These are phyloP conservation scores for Lepus timidus DNA, from an alignment of 2,113 vertebrate genomes.

Conservation along the genomic window DNA sequence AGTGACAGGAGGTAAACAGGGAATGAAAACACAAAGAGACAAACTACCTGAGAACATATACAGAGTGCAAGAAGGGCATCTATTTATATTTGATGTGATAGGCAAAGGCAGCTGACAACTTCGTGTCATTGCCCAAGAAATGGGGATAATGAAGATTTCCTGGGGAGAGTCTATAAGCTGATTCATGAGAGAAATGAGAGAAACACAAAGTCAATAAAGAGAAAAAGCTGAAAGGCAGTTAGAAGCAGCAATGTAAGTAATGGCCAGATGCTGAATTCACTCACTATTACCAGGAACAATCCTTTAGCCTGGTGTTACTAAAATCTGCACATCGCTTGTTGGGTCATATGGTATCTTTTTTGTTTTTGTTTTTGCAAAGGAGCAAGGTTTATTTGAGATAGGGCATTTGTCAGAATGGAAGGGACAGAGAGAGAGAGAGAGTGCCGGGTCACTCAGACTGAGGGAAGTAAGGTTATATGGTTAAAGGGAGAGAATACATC, in stretches of 20 bases:
- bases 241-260: not conserved
- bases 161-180: not conserved
- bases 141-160: not conserved
- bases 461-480: no score
- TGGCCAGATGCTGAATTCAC: not conserved
- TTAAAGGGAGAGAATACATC: no score
- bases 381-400: no score
- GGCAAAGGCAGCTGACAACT: not conserved
- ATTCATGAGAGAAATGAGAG: constrained; percentile 27
- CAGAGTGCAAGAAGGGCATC: not conserved
- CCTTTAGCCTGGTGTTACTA: not conserved
- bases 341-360: not conserved
- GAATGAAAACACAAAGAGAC: not conserved
- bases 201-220: not conserved
- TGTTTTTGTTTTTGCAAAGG: no score
- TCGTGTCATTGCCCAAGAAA: not conserved
- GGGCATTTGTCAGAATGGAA: no score
- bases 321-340: not conserved
- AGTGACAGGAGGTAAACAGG: not conserved
- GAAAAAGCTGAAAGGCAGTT: not conserved
- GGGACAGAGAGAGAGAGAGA: no score
- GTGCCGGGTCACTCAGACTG: no score
- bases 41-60: not conserved
- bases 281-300: not conserved
- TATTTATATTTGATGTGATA: not conserved